Conservation (phyloP, 2,888 invertebrate genomes). For the Dysmachus trigonus region DNA sequence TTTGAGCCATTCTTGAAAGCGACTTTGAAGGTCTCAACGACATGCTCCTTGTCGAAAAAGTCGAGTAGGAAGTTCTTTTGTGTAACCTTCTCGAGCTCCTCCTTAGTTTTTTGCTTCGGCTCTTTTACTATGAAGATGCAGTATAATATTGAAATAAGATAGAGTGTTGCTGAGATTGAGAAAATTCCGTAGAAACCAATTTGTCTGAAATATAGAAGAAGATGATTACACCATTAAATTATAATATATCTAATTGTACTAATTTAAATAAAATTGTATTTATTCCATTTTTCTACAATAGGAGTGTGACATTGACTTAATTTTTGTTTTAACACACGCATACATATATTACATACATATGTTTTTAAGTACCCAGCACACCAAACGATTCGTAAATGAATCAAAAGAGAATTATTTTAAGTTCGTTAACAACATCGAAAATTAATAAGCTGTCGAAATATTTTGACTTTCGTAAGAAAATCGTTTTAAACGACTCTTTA, state of each 20-base stretch:
- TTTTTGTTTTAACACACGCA: too few relatives aligned
- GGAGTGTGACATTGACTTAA: too few relatives aligned
- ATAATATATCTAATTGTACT: background rate
- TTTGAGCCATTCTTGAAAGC: slow-evolving; percentile 82
- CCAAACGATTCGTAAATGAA: too few relatives aligned
- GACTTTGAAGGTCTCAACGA: slow-evolving; percentile 80
- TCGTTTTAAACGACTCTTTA: too few relatives aligned
- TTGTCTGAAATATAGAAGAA: slow-evolving; percentile 62
- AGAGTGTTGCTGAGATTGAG: slow-evolving; percentile 77
- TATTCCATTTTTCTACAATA: too few relatives aligned
- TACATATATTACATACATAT: too few relatives aligned
- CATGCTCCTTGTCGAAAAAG: slow-evolving; percentile 81
- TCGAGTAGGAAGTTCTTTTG: slow-evolving; percentile 63
- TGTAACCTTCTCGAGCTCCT: slow-evolving; percentile 53
- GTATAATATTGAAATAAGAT: slow-evolving; percentile 78
- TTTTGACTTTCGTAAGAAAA: too few relatives aligned
- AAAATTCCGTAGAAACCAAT: slow-evolving; percentile 87
- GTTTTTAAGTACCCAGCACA: too few relatives aligned
- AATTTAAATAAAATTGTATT: background rate
- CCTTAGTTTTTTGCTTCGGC: slow-evolving; percentile 58
- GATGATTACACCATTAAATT: background rate
- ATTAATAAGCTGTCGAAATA: too few relatives aligned
- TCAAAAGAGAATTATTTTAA: too few relatives aligned
- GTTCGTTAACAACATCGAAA: too few relatives aligned
- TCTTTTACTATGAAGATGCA: slow-evolving; percentile 79